Evolutionary conservation across 2,888 invertebrate genomes (phyloP), one percentile per base, ranked within the genome.

Genomic region (Neoaliturus tenellus): DNA sequence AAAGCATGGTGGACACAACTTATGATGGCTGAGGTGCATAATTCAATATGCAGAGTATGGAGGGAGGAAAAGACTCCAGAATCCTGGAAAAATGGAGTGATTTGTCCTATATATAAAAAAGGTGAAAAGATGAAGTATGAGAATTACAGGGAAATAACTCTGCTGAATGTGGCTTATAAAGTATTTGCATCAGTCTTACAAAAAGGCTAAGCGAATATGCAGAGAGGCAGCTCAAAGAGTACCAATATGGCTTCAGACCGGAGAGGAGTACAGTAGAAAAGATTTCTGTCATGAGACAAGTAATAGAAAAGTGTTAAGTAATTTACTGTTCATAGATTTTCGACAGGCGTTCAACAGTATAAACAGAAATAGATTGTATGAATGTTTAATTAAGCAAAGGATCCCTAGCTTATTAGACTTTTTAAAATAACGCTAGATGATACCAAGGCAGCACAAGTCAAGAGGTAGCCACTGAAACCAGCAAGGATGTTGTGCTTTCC

Each of bases 231-330:
- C 10, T 80, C 51, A 48, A 48, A 25, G 80, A 80, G 51, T 80
- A 80, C 25, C 44, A 48, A 28, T 48, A 12, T 28, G 25, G 80
- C 5, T 80, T 80, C 25, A 8, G 80, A 14, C 28, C 48, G 25
- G 80, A 48, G 20, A 80, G 51, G n/a, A 48, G 51, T 20, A 80
- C 80, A 8, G 48, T 48, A 20, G 80, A 80, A 80, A n/a, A n/a
- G n/a, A n/a, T 55, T n/a, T 80, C 58, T 58, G 80, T 58, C 48
- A 25, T 80, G 35, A 23, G 48, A 55, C 80, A 67, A 78, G 58
- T 31, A 78, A 35, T 75, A 23, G 31, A 62, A 25, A 62, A 62
- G 25, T 62, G 25, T 25, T 62, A 62, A 23, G 20, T 17, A 25
- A 23, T 3, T 31, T 23, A 62, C n/a, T n/a, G n/a, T 62, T 20